Conservation (phyloP, 2,888 invertebrate species). For the Drosophila falleni region DNA sequence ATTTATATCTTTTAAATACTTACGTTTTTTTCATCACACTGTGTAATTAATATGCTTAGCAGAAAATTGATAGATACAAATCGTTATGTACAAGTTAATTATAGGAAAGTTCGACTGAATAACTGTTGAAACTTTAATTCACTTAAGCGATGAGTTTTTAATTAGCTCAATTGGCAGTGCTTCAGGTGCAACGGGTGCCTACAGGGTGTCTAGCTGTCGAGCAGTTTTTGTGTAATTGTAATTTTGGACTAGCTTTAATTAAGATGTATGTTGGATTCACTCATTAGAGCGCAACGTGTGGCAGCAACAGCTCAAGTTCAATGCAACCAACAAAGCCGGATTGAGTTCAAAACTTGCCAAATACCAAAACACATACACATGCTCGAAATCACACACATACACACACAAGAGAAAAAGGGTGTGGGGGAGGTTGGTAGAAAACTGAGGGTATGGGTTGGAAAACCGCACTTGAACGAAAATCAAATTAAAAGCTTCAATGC, state of each 20-base stretch:
- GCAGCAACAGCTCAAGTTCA: constrained; percentile 38
- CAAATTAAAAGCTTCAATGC: constrained; percentile 81
- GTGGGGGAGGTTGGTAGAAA: too few species aligned
- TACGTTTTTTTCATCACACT: too few species aligned
- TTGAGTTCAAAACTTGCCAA: constrained; percentile 43
- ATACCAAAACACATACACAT: constrained; percentile 17
- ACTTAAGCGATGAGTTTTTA: neutral
- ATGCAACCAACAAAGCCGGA: constrained; percentile 51
- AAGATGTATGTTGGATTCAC: constrained; percentile 44
- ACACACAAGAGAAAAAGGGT: constrained; percentile 4
- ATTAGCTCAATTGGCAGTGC: neutral
- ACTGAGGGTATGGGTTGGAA: constrained; percentile 35
- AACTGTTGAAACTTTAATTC: neutral
- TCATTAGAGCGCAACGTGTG: constrained; percentile 56
- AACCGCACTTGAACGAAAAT: constrained; percentile 83
- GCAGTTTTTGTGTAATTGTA: neutral
- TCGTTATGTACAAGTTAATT: neutral
- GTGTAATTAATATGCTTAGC: too few species aligned
- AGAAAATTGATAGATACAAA: neutral
- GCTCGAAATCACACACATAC: constrained; percentile 27
- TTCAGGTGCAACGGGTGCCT: neutral
- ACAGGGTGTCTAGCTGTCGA: constrained; percentile 12
- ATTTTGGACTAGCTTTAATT: constrained; percentile 48
- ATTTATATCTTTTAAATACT: too few species aligned
- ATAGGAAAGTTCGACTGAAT: neutral